Percentiles rank a stretch among this genome's conserved stretches.
phyloP scores from a whole-genome alignment of 2,888 invertebrate species.

The Cerceris ruficornis region DNA sequence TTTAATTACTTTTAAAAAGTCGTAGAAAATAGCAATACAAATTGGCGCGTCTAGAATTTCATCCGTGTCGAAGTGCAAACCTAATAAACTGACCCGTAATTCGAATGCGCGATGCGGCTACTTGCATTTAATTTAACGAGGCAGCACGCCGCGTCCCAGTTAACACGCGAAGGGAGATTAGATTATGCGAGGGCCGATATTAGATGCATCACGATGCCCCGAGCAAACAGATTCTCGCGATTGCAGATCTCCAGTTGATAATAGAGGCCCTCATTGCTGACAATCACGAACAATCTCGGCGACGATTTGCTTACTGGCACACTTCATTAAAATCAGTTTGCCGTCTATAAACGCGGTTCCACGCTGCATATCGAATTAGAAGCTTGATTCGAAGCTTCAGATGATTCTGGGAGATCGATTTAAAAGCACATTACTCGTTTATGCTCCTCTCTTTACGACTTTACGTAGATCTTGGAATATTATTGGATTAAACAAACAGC shows the following conservation, averaged over 20 bases:
- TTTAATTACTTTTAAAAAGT: too few species aligned
- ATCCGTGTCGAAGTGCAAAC: too few species aligned
- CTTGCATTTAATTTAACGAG: slow-evolving; percentile 40
- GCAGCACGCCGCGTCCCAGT: slow-evolving; percentile 42
- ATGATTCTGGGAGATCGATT: neutral
- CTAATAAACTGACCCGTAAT: too few species aligned
- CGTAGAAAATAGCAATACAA: too few species aligned
- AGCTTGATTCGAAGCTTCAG: slow-evolving; percentile 29
- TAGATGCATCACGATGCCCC: slow-evolving; percentile 22
- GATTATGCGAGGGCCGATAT: slow-evolving; percentile 41
- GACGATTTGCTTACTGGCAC: slow-evolving; percentile 47
- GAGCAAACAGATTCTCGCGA: slow-evolving; percentile 32
- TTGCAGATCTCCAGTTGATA: slow-evolving; percentile 35
- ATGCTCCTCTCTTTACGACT: too few species aligned
- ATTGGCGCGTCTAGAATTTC: too few species aligned
- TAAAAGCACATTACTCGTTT: neutral
- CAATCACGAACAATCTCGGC: slow-evolving; percentile 49
- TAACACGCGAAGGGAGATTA: slow-evolving; percentile 40
- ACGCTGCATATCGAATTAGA: slow-evolving; percentile 13
- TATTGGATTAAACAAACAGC: too few species aligned
- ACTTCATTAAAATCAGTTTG: slow-evolving; percentile 48
- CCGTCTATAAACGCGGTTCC: slow-evolving; percentile 14
- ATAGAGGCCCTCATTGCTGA: slow-evolving; percentile 43
- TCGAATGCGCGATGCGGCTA: too few species aligned
- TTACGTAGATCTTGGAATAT: too few species aligned